Evolutionary conservation across 2,888 invertebrate species (phyloP).

Genomic region (Strigamia maritima): DNA sequence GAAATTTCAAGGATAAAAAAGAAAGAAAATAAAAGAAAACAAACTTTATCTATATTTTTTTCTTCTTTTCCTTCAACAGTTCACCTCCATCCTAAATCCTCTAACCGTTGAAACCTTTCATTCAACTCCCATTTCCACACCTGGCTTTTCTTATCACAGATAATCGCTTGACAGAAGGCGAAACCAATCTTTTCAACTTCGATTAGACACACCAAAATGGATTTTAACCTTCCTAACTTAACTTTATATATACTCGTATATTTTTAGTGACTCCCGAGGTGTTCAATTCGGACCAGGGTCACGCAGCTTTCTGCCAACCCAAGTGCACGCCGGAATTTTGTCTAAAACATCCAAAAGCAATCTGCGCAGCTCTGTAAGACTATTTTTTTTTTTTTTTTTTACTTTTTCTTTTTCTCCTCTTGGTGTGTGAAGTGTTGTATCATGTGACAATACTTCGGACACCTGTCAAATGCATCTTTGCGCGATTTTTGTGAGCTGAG

Average conservation of each 20-base stretch:
- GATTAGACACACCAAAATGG: background rate
- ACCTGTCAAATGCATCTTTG: constrained; percentile 18
- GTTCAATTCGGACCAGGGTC: constrained; percentile 38
- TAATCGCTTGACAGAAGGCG: background rate
- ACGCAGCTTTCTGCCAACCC: constrained; percentile 46
- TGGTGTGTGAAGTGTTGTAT: background rate
- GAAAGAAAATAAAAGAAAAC: background rate
- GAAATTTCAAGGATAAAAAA: background rate
- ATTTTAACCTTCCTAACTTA: background rate
- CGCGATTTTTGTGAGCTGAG: background rate
- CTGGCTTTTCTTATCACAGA: background rate
- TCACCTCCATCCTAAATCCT: no score
- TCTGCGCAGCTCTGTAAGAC: constrained; percentile 50
- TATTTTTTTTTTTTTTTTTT: no score
- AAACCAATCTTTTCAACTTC: background rate
- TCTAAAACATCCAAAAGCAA: constrained; percentile 47
- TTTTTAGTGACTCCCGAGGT: constrained; percentile 36
- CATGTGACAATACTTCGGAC: background rate
- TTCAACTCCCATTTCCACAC: background rate
- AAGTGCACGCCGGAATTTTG: constrained; percentile 50
- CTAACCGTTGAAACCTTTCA: background rate
- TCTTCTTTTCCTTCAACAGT: no score
- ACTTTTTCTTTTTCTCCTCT: background rate
- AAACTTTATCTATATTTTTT: background rate
- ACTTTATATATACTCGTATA: no score